Evolutionary conservation across 2,888 invertebrate genomes (phyloP), one percentile per base, ranked within the genome.

Genomic region (Temnothorax unifasciatus): DNA sequence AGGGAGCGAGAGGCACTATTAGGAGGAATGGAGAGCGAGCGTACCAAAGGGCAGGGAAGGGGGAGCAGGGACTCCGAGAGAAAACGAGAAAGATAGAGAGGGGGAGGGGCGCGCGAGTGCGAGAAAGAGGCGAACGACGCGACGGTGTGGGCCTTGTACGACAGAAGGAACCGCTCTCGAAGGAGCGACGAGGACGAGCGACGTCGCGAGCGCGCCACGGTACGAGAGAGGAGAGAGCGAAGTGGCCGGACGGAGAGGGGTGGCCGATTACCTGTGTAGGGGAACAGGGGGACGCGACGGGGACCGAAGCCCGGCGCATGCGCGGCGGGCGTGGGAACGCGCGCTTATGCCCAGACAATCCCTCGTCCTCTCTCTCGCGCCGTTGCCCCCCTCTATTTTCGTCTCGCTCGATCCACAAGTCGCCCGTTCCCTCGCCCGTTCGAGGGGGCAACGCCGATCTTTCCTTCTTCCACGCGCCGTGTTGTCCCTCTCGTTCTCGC

Each of bases 291-390:
- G 84, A 63, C 81, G 77, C 83, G 85, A 75, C 18, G 85, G 71
- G 85, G 79, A 44, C 38, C 61, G 54, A 87, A 86, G 73, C 18
- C n/a, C 85, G 87, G 93, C 93, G 93, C 93, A 93, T 93, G 94
- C 93, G 93, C 93, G 86, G 82, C 90, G 89, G 93, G 92, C 94
- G 94, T 94, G 94, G 94, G 94, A 94, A 94, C 94, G 93, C 87
- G 88, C 91, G 93, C 92, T 92, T 91, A 90, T 90, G 92, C 92
- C 92, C 93, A 89, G 89, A 87, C 87, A 76, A 64, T 75, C 61
- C 75, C 73, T 83, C 34, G 83, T 66, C 82, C 82, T 74, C 73
- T 82, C 85, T 84, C 83, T 82, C 69, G 82, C 79, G 61, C 73
- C 41, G 41, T 50, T 64, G 69, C 75, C 54, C 76, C 68, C 25